Conservation (phyloP, 2,113 vertebrate genomes). For the Planiliza haematocheilus region DNA sequence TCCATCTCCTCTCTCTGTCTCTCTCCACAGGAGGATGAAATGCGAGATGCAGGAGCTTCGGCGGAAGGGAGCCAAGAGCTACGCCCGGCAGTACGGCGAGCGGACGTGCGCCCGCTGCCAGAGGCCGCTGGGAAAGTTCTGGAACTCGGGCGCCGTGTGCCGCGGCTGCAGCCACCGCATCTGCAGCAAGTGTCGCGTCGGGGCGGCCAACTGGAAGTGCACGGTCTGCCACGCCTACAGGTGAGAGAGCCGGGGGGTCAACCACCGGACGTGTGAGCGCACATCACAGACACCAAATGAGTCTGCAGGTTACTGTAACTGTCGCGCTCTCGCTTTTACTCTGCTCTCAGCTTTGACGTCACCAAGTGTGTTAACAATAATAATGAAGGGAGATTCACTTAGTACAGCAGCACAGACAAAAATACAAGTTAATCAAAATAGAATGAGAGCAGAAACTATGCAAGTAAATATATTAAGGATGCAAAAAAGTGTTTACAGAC, state of each 20-base stretch:
- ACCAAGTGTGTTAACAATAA: too few species aligned
- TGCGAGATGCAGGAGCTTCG: constrained; percentile 87
- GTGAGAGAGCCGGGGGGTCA: constrained; percentile 23
- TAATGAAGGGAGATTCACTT: too few species aligned
- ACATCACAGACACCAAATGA: not conserved
- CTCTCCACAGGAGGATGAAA: constrained; percentile 88
- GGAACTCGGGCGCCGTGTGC: constrained; percentile 89
- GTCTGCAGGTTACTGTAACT: not conserved
- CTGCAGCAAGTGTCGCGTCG: constrained; percentile 85
- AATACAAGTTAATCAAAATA: too few species aligned
- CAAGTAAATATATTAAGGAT: too few species aligned
- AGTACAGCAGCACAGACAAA: too few species aligned
- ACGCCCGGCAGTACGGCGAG: constrained; percentile 72
- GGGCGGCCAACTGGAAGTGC: constrained; percentile 86
- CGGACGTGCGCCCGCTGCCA: constrained; percentile 90
- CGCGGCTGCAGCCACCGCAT: constrained; percentile 92
- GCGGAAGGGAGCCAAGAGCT: constrained; percentile 79
- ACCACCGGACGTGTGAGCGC: not conserved
- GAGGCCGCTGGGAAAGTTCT: constrained; percentile 83
- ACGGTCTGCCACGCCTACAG: constrained; percentile 90
- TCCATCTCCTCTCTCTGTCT: not conserved
- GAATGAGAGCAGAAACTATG: too few species aligned
- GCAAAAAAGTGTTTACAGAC: too few species aligned
- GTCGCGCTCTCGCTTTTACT: not conserved
- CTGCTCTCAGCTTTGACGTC: not conserved